These are phyloP conservation scores for Rhynchonema sp. DNA, from an alignment of 2,888 invertebrate species.

Conservation along the genomic window DNA sequence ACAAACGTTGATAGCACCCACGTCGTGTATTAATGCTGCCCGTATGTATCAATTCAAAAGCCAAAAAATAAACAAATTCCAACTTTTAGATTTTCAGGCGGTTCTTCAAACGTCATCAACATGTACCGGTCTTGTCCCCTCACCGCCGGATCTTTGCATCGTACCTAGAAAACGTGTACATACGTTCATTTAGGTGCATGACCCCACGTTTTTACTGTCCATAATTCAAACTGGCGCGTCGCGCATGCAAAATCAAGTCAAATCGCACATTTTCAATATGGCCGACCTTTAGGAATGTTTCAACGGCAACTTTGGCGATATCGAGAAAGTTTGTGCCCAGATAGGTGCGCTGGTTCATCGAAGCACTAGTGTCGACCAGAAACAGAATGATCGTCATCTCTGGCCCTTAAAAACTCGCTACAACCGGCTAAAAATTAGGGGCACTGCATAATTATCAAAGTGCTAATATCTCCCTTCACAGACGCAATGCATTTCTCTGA, in stretches of 20 bases:
- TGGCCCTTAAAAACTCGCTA: too few relatives aligned
- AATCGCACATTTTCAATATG: background rate
- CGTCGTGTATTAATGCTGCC: too few relatives aligned
- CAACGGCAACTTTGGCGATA: conserved; percentile 93
- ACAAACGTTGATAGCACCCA: too few relatives aligned
- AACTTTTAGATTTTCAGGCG: conserved; percentile 93
- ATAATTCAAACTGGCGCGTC: background rate
- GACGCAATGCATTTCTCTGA: too few relatives aligned
- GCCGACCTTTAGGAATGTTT: conserved; percentile 87
- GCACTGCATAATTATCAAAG: too few relatives aligned
- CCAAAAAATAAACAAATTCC: too few relatives aligned
- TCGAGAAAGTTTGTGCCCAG: conserved; percentile 84
- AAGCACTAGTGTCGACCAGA: conserved; percentile 95
- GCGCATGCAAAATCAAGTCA: too few relatives aligned
- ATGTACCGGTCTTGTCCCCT: conserved; percentile 92
- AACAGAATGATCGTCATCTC: conserved; percentile 79
- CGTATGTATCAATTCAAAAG: too few relatives aligned
- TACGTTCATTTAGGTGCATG: too few relatives aligned
- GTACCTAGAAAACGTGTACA: background rate
- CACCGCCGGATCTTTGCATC: conserved; percentile 55
- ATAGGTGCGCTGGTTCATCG: conserved; percentile 96
- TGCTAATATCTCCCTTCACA: too few relatives aligned
- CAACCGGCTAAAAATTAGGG: too few relatives aligned
- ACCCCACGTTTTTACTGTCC: too few relatives aligned
- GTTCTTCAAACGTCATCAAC: conserved; percentile 95